A percentile compares a stretch with the other conserved stretches of the same genome.
Conservation (phyloP, 2,888 invertebrate genomes). For the Nezara viridula region DNA sequence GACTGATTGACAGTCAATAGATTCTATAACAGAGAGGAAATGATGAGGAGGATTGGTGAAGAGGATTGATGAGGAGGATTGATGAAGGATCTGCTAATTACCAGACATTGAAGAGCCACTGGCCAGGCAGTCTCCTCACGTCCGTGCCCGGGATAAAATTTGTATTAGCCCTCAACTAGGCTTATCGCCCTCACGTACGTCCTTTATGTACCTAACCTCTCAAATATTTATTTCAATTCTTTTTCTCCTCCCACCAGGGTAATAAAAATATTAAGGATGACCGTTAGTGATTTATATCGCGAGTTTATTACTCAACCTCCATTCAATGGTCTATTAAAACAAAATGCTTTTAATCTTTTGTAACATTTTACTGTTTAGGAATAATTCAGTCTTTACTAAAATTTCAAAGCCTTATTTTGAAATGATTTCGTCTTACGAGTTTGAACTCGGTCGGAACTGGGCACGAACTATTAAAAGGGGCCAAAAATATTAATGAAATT, state of each 20-base stretch:
- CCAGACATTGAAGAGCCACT: background rate
- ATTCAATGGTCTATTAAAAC: no score
- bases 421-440: no score
- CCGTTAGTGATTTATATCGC: background rate
- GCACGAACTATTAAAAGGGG: no score
- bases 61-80: background rate
- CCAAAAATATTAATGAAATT: no score
- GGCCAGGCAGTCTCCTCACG: background rate
- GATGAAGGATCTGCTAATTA: conserved; percentile 37
- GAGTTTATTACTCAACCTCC: background rate
- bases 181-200: background rate
- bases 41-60: no score
- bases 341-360: no score
- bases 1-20: background rate
- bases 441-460: no score
- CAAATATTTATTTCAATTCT: conserved; percentile 39
- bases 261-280: background rate
- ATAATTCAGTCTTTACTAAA: no score
- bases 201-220: conserved; percentile 21
- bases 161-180: background rate
- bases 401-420: no score
- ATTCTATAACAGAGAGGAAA: background rate
- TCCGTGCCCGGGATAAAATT: background rate
- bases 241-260: background rate
- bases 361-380: no score